These are phyloP conservation scores for Lypha dubia DNA, from an alignment of 2,888 invertebrate species.

Conservation along the genomic window DNA sequence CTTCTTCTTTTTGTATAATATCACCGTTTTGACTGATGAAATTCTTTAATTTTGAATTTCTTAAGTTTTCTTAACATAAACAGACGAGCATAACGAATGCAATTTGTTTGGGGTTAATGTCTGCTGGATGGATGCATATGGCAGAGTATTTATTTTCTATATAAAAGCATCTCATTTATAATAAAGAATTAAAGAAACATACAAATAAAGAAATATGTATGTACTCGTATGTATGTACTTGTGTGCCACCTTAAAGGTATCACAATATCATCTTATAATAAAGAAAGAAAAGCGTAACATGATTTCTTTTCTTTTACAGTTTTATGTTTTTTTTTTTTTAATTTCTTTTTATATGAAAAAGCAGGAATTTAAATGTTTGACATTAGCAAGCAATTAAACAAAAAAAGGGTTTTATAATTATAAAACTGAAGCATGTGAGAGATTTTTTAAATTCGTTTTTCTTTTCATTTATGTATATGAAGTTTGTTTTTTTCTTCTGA, in stretches of 20 bases:
- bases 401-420: conserved; percentile 46
- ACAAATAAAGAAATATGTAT: neutral
- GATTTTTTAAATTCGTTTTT: conserved; percentile 8
- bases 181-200: neutral
- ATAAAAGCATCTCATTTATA: conserved; percentile 35
- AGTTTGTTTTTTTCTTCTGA: too few species aligned
- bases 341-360: conserved; percentile 22
- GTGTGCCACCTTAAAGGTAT: conserved; percentile 55
- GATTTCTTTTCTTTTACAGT: conserved; percentile 42
- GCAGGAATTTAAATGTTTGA: conserved; percentile 67
- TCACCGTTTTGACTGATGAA: conserved; percentile 39
- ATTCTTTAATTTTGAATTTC: conserved; percentile 60
- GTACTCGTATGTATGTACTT: too few species aligned
- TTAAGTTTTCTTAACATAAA: conserved; percentile 46
- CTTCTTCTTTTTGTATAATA: conserved; percentile 15
- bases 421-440: conserved; percentile 24
- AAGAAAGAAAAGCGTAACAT: conserved; percentile 58
- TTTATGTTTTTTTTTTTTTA: conserved; percentile 26
- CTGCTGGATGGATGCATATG: conserved; percentile 52
- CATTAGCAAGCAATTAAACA: conserved; percentile 66
- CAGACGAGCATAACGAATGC: conserved; percentile 67
- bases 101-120: conserved; percentile 65
- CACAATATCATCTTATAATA: conserved; percentile 45
- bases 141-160: conserved; percentile 21
- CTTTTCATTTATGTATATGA: neutral